Evolutionary conservation across 1,140 invertebrate genomes (phyloP).

Genomic region (Papilio helenus): DNA sequence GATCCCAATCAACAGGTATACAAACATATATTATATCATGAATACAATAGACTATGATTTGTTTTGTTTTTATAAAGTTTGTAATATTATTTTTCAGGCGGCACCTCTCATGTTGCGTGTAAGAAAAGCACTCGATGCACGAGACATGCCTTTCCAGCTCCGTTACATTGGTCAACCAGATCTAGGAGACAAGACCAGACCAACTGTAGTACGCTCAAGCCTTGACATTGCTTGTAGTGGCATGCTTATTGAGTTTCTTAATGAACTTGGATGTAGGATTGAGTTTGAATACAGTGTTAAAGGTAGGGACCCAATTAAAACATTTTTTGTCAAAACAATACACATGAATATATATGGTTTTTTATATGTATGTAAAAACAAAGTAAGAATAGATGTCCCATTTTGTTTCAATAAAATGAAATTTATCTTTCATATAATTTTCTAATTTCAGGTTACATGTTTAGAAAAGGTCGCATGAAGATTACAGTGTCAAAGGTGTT

Average conservation of each 20-base stretch:
- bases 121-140: constrained; percentile 89
- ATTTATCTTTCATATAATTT: background rate
- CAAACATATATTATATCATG: background rate
- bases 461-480: constrained; percentile 98
- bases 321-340: background rate
- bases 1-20: constrained; percentile 83
- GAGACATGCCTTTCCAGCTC: constrained; percentile 93
- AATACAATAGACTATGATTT: too few species aligned
- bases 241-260: constrained; percentile 95
- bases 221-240: constrained; percentile 95
- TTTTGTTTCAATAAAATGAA: too few species aligned
- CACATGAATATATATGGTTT: too few species aligned
- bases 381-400: too few species aligned
- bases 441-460: constrained; percentile 90
- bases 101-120: constrained; percentile 88
- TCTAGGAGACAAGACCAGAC: constrained; percentile 91
- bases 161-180: constrained; percentile 96
- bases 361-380: too few species aligned
- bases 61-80: constrained; percentile 6
- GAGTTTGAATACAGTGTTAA: constrained; percentile 97
- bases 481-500: constrained; percentile 98
- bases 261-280: constrained; percentile 93
- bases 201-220: constrained; percentile 94
- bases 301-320: constrained; percentile 79
- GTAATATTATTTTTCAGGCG: constrained; percentile 77